Percentiles rank a stretch among this genome's conserved stretches.
Evolutionary conservation across 2,113 vertebrate species (phyloP).

Genomic region (Collichthys lucidus): DNA sequence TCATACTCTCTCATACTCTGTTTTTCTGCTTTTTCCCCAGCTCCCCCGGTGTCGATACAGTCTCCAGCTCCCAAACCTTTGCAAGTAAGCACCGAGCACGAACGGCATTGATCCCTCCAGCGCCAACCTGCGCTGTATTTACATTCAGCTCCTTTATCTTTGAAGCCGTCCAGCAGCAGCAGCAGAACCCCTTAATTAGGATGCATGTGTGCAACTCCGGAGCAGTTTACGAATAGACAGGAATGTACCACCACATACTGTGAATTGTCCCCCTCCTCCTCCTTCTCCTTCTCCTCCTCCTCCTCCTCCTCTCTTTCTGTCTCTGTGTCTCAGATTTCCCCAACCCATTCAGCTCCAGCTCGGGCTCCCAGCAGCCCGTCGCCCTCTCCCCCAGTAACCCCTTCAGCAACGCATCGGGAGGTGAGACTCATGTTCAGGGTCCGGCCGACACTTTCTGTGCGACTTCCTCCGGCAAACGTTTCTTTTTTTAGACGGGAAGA

Average conservation of each 20-base stretch:
- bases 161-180: not conserved
- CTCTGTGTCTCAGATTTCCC: constrained; percentile 83
- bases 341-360: constrained; percentile 87
- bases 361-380: constrained; percentile 72
- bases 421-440: constrained; percentile 73
- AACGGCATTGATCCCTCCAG: constrained; percentile 16
- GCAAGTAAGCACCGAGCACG: constrained; percentile 74
- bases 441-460: not conserved
- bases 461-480: not conserved
- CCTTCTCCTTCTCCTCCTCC: not conserved
- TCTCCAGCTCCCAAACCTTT: constrained; percentile 80
- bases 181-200: constrained; percentile 34
- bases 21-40: constrained; percentile 51
- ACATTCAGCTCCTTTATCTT: constrained; percentile 23
- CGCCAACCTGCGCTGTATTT: constrained; percentile 16
- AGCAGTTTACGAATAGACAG: constrained; percentile 56
- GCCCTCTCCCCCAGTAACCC: constrained; percentile 90
- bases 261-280: constrained; percentile 50
- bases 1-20: not conserved
- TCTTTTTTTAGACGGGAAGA: not conserved
- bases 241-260: constrained; percentile 61
- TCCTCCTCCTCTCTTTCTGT: not conserved
- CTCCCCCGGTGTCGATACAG: constrained; percentile 81
- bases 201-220: constrained; percentile 34
- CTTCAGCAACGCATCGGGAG: constrained; percentile 87